Conservation (phyloP, 2,888 invertebrate genomes). For the Drosophila ezoana region DNA sequence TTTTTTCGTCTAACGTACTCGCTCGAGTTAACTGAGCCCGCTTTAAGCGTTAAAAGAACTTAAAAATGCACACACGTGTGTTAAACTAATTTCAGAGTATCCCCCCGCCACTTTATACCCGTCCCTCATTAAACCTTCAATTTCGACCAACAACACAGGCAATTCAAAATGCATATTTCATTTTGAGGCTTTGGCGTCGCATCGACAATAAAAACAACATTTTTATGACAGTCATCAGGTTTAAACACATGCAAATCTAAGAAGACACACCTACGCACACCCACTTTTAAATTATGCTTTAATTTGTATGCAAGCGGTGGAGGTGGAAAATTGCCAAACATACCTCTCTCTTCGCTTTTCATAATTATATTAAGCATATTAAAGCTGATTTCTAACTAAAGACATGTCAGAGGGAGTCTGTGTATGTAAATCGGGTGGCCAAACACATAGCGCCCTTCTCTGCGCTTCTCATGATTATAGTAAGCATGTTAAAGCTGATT, state of each 20-base stretch:
- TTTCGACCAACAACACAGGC: conserved; percentile 15
- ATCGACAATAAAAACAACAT: conserved; percentile 59
- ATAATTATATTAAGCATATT: conserved; percentile 57
- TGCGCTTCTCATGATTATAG: conserved; percentile 34
- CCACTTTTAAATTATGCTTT: conserved; percentile 66
- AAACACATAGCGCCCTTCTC: not conserved
- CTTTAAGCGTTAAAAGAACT: conserved; percentile 19
- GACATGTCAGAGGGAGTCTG: conserved; percentile 37
- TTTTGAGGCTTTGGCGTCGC: conserved; percentile 39
- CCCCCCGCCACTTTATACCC: too few species aligned
- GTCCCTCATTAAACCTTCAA: conserved; percentile 1
- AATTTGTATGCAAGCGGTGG: conserved; percentile 66
- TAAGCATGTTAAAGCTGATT: conserved; percentile 59
- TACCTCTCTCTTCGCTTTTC: not conserved
- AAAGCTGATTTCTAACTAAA: conserved; percentile 43
- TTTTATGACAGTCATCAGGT: conserved; percentile 64
- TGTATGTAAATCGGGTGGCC: not conserved
- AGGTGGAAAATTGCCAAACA: not conserved
- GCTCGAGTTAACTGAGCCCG: not conserved
- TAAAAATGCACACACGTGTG: conserved; percentile 28
- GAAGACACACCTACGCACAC: not conserved
- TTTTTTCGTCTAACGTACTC: not conserved
- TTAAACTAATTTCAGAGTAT: conserved; percentile 20
- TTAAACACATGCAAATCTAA: conserved; percentile 3
- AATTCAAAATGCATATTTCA: conserved; percentile 65